Base-by-base conservation (phyloP, 2,113 vertebrate species). In the Peromyscus californicus region DNA sequence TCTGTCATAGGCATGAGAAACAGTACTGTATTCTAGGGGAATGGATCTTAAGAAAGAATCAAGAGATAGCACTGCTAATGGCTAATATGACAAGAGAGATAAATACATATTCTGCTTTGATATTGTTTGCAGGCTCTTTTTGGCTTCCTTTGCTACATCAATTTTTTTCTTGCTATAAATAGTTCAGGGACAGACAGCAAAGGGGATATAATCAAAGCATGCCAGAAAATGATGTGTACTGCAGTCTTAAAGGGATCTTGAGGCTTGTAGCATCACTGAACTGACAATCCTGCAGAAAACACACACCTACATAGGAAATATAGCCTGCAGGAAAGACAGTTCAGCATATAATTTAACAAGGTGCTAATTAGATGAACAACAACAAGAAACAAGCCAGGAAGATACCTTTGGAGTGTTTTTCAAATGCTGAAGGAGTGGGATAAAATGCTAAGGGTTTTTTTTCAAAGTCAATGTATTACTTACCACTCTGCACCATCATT, bases 161-260 rank as follows among this genome's bases (percentile, higher is more conserved):
- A 61, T 96, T 98, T 97, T 39, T 57, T 97, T 97, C 91, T 95
- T 33, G 65, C 95, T 96, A 96, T 97, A 98, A 98, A 98, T 95
- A 96, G 95, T 95, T 89, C 93, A 93, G 95, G 83, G 94, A 97
- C 94, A 96, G 96, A 96, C 95, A 96, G 93, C 95, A 94, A 91
- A 94, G 51, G 74, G 78, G 57, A 94, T 95, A 48, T 93, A 96
- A 97, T 96, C 89, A 97, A 96, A 97, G 97, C 85, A 79, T 72
- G 86, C 93, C 89, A 94, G 95, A 89, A 90, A 96, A 87, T 86
- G 89, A 94, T 29, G 57, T 11, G 74, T 78, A 89, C 61, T 59
- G 83, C 39, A 8, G 57, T 75, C 87, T 94, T 91, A 59, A 61
- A 96, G 69, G 93, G 96, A 93, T 72, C 39, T 57, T 74, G 72